Evolutionary conservation across 2,797 vertebrate genomes (phyloP), one percentile per base, ranked within the genome.

Genomic region (Pogonophryne albipinna): DNA sequence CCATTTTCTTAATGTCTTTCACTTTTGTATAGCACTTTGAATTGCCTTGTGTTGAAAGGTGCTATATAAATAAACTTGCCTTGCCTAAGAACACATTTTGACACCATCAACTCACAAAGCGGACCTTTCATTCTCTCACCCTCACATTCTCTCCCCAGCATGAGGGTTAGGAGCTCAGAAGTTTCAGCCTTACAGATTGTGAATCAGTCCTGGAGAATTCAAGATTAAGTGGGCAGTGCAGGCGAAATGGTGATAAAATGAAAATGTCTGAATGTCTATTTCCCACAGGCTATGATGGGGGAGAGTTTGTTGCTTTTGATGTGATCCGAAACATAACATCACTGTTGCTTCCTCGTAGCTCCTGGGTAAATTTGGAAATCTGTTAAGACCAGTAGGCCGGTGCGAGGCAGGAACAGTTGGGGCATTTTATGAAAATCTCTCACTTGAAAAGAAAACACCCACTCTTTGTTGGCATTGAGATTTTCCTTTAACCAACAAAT

Each of bases 401-500:
- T 41, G 74, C 1, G 31, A 80, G 55, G 76, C 83, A 68, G 52
- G 50, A 85, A 73, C 76, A 63, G 60, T 60, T 11, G 6, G 66
- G 67, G 79, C 61, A 74, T 78, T 83, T 80, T 76, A 81, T 74
- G 67, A 62, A 64, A 85, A 82, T 80, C 50, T 82, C 62, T 71
- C 41, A 87, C 82, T 92, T 87, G 58, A 90, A 90, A 88, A 85
- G 84, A 87, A 88, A 88, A 87, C 86, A 69, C 91, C 92, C 83
- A 92, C 88, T 83, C 85, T 63, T 76, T 83, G 78, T 81, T 86
- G 85, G 84, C 82, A 73, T 14, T 27, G 67, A 80, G 67, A 79
- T 78, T 2, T 13, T 73, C 80, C 80, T 79, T 69, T 71, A 77
- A 84, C 77, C 68, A 83, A 74, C 60, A 83, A 83, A 86, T 80